Conservation (phyloP, 2,113 vertebrate genomes). For the Propithecus coquereli region DNA sequence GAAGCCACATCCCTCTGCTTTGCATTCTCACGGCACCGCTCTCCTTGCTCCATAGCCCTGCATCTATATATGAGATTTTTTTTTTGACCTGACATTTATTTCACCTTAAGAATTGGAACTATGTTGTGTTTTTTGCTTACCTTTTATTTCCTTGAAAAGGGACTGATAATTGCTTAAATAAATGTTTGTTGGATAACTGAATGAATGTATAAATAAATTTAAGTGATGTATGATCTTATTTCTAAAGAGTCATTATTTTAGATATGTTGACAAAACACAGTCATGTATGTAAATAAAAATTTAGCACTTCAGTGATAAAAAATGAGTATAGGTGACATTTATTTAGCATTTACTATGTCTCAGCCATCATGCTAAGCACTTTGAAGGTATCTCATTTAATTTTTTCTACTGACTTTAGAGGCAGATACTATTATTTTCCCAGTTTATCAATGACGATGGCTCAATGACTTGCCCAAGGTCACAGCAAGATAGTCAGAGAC, state of each 20-base stretch:
- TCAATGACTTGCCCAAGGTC: not conserved
- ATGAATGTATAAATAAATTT: not conserved
- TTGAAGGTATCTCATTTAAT: not conserved
- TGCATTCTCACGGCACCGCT: not conserved
- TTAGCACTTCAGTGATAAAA: not conserved
- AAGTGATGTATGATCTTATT: not conserved
- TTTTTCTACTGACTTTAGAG: not conserved
- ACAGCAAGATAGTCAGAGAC: not conserved
- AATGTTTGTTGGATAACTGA: not conserved
- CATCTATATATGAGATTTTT: not conserved
- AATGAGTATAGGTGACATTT: not conserved
- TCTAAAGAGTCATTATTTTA: conserved; percentile 18
- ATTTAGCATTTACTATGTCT: not conserved
- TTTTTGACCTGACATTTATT: not conserved
- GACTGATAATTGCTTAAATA: not conserved
- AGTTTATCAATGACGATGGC: not conserved
- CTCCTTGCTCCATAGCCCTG: not conserved
- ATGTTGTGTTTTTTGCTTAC: not conserved
- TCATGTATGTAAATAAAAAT: not conserved
- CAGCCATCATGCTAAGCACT: not conserved
- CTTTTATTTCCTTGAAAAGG: not conserved
- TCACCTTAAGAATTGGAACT: not conserved
- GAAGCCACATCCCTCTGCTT: not conserved
- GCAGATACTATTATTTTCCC: not conserved
- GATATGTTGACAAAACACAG: not conserved